phyloP scores from a whole-genome alignment of 2,797 vertebrate genomes.

The Odontamblyopus rebecca region DNA sequence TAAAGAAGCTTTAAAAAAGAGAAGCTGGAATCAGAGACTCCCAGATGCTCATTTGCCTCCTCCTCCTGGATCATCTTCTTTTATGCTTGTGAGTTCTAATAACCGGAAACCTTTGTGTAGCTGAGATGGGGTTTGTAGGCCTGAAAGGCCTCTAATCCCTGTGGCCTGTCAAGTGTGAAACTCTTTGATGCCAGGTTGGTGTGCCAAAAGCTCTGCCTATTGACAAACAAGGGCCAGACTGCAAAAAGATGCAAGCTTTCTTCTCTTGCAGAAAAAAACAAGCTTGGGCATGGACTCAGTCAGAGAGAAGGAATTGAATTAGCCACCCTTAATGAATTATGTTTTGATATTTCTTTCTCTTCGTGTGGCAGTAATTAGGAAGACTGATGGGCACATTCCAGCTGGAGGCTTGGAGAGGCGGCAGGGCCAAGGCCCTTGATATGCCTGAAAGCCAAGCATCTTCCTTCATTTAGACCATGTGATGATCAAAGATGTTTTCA shows the following conservation, averaged over 20 bases:
- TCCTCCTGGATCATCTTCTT: slow-evolving; percentile 63
- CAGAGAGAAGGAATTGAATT: slow-evolving; percentile 75
- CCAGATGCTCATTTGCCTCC: slow-evolving; percentile 74
- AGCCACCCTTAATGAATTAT: slow-evolving; percentile 78
- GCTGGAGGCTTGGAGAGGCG: slow-evolving; percentile 65
- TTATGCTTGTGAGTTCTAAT: slow-evolving; percentile 76
- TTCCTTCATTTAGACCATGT: slow-evolving; percentile 78
- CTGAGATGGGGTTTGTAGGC: slow-evolving; percentile 77
- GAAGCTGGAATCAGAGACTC: slow-evolving; percentile 71
- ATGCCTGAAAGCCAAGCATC: slow-evolving; percentile 70
- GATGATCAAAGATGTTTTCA: slow-evolving; percentile 79
- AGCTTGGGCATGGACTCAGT: slow-evolving; percentile 69
- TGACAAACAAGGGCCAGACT: slow-evolving; percentile 79
- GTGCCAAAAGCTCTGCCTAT: slow-evolving; percentile 79
- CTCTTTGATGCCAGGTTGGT: slow-evolving; percentile 82
- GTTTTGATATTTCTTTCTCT: slow-evolving; percentile 59
- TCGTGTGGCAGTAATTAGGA: slow-evolving; percentile 76
- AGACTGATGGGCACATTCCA: slow-evolving; percentile 73
- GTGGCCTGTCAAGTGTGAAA: slow-evolving; percentile 84
- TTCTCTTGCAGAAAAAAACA: slow-evolving; percentile 58
- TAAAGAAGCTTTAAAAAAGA: slow-evolving; percentile 33
- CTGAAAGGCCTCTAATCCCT: slow-evolving; percentile 83
- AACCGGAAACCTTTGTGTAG: slow-evolving; percentile 81
- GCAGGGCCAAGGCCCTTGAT: slow-evolving; percentile 70
- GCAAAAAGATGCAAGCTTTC: slow-evolving; percentile 65